Percentiles rank a stretch among this genome's conserved stretches.
phyloP scores from a whole-genome alignment of 2,113 vertebrate species.

The Malurus elegans region DNA sequence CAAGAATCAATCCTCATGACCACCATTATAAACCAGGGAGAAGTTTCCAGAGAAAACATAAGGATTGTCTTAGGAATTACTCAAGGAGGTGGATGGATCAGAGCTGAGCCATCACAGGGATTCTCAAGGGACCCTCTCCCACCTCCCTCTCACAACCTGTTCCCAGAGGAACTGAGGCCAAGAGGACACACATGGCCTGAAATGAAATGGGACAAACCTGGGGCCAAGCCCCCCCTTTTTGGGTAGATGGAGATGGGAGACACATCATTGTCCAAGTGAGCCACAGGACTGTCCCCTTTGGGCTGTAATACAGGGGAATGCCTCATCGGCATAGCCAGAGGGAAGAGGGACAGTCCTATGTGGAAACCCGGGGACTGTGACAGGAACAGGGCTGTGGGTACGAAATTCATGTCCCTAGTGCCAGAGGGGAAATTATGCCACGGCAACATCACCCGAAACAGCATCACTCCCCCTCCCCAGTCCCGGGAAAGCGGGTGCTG shows the following conservation, averaged over 20 bases:
- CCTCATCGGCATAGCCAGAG: rapidly evolving
- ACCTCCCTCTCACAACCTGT: neutral
- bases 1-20: neutral
- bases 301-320: neutral
- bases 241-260: neutral
- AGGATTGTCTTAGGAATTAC: neutral
- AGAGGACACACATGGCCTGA: rapidly evolving
- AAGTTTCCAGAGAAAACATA: neutral
- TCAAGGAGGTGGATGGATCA: neutral
- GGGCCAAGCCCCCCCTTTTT: neutral
- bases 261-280: rapidly evolving
- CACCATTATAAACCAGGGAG: neutral
- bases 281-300: neutral
- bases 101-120: neutral
- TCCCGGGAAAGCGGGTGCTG: rapidly evolving
- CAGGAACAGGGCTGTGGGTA: neutral
- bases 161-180: neutral
- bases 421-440: neutral
- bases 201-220: neutral
- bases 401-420: rapidly evolving
- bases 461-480: neutral
- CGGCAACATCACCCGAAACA: neutral
- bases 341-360: rapidly evolving
- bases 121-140: neutral
- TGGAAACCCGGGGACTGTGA: neutral